Conservation (phyloP, 2,113 vertebrate genomes). For the Sebastes fasciatus region DNA sequence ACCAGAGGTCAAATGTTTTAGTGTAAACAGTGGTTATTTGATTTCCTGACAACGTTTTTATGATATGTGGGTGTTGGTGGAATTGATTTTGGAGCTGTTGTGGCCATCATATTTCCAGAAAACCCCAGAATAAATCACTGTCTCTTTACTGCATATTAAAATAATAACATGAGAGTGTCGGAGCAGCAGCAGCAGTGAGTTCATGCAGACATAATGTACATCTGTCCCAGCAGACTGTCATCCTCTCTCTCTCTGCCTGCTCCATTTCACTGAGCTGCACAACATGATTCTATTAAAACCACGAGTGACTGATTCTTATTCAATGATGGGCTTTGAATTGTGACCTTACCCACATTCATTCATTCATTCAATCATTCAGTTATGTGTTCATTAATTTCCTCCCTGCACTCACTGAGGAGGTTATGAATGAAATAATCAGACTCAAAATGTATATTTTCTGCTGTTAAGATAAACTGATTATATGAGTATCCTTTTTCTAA, state of each 20-base stretch:
- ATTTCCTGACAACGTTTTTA: background rate
- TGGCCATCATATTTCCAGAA: background rate
- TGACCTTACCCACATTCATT: background rate
- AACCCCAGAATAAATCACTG: background rate
- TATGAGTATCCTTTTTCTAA: background rate
- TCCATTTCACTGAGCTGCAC: slow-evolving; percentile 52
- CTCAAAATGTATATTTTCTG: too few species aligned
- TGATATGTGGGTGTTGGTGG: background rate
- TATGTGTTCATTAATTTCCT: background rate
- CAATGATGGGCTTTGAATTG: background rate
- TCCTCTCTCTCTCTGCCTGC: background rate
- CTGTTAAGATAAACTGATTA: too few species aligned
- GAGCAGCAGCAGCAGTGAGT: slow-evolving; percentile 15
- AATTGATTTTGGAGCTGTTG: background rate
- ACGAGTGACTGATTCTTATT: slow-evolving; percentile 45
- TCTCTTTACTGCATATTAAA: background rate
- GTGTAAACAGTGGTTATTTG: slow-evolving; percentile 21
- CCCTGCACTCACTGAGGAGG: background rate
- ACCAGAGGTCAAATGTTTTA: slow-evolving; percentile 7
- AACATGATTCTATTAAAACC: slow-evolving; percentile 48
- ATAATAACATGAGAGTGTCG: background rate
- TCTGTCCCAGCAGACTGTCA: slow-evolving; percentile 48
- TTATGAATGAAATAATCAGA: background rate
- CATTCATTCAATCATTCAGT: slow-evolving; percentile 12
- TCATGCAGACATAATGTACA: slow-evolving; percentile 62